These are phyloP conservation scores for Euborellia annulipes DNA, from an alignment of 1,140 invertebrate genomes.

Conservation along the genomic window DNA sequence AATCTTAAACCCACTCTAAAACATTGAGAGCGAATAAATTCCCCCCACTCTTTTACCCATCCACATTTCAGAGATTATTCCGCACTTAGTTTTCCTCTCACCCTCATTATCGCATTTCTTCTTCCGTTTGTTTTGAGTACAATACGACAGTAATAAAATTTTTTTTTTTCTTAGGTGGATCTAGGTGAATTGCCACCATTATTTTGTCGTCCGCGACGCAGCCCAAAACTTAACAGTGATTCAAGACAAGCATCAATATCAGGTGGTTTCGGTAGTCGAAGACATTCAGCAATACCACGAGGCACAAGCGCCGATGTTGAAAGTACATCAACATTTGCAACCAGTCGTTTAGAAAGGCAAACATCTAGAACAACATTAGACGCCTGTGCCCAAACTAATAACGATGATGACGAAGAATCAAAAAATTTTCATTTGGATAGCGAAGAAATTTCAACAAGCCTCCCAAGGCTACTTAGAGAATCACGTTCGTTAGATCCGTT, in stretches of 20 bases:
- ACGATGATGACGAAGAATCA: conserved; percentile 1
- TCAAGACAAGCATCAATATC: conserved; percentile 44
- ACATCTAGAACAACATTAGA: conserved; percentile 17
- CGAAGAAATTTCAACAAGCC: not conserved
- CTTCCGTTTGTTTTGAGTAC: no score
- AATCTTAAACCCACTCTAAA: no score
- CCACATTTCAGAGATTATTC: no score
- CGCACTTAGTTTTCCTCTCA: no score
- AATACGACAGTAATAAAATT: no score
- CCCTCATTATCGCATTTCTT: no score
- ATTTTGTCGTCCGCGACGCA: conserved; percentile 58
- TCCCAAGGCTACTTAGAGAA: conserved; percentile 4
- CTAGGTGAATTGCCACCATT: conserved; percentile 58
- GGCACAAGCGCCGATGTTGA: conserved; percentile 26
- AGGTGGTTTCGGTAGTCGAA: conserved; percentile 28
- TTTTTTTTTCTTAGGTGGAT: conserved; percentile 45
- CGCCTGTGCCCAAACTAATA: not conserved
- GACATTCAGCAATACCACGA: conserved; percentile 37
- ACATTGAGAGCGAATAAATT: no score
- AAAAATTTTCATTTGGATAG: no score
- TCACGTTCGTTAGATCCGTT: conserved; percentile 17
- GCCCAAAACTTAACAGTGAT: conserved; percentile 53
- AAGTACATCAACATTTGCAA: conserved; percentile 12
- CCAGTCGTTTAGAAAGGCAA: conserved; percentile 7
- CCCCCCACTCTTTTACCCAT: no score